Evolutionary conservation across 2,113 vertebrate genomes (phyloP).

Genomic region (Seriola quinqueradiata): DNA sequence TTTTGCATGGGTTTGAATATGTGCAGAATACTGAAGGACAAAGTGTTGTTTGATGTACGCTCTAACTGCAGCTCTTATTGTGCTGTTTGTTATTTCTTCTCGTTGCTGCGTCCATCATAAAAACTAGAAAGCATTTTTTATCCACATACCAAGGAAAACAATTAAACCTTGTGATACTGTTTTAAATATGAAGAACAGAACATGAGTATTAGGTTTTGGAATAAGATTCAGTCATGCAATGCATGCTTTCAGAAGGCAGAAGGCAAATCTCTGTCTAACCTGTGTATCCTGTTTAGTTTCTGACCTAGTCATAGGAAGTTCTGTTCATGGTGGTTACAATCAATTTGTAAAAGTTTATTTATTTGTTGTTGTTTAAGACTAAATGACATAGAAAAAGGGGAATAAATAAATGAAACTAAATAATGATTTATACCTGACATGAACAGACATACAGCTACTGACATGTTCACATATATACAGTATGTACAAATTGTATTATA

Average conservation of each 20-base stretch:
- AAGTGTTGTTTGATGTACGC: too few relatives aligned
- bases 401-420: background rate
- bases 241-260: background rate
- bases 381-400: background rate
- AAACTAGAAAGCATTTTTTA: background rate
- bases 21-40: too few relatives aligned
- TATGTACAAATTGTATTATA: background rate
- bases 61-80: too few relatives aligned
- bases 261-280: background rate
- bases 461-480: background rate
- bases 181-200: background rate
- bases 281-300: background rate
- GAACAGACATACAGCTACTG: too few relatives aligned
- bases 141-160: background rate
- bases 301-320: background rate
- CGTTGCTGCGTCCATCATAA: too few relatives aligned
- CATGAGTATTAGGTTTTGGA: background rate
- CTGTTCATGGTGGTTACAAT: background rate
- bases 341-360: background rate
- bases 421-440: too few relatives aligned
- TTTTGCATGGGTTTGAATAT: background rate
- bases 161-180: background rate
- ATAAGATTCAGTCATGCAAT: background rate
- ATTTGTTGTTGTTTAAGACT: background rate
- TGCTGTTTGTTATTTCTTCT: too few relatives aligned